Evolutionary conservation across 2,113 vertebrate genomes (phyloP).

Genomic region (Vulpes lagopus): DNA sequence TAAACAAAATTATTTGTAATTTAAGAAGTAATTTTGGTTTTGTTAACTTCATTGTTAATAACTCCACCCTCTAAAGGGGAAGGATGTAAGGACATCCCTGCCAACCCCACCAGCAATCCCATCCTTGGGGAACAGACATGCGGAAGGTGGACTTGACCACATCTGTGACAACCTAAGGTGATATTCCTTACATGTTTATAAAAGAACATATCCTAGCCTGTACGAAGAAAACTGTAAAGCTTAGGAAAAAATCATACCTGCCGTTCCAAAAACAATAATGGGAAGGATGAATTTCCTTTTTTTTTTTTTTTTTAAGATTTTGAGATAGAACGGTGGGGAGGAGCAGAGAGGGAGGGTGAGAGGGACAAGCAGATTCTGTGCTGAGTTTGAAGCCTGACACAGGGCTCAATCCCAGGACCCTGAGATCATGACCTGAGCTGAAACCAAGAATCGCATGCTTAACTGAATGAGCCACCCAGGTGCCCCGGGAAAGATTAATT

Average conservation of each 20-base stretch:
- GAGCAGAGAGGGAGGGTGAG: background rate
- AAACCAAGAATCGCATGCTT: background rate
- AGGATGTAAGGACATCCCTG: background rate
- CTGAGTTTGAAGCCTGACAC: background rate
- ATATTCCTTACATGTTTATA: background rate
- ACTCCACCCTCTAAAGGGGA: background rate
- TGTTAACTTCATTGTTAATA: background rate
- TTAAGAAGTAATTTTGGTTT: background rate
- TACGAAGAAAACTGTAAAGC: background rate
- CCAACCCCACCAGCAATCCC: background rate
- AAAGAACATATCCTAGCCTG: background rate
- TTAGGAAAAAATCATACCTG: background rate
- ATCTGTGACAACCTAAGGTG: background rate
- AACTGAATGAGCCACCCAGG: background rate
- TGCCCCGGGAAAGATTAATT: background rate
- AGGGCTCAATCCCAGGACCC: background rate
- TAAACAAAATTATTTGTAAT: background rate
- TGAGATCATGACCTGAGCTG: background rate
- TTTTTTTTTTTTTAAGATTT: no score
- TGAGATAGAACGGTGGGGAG: background rate
- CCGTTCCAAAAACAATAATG: background rate
- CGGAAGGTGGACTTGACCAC: background rate
- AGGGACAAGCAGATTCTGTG: background rate
- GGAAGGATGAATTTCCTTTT: background rate
- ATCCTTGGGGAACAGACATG: background rate